phyloP scores from a whole-genome alignment of 2,113 vertebrate species.

The Indicator indicator region DNA sequence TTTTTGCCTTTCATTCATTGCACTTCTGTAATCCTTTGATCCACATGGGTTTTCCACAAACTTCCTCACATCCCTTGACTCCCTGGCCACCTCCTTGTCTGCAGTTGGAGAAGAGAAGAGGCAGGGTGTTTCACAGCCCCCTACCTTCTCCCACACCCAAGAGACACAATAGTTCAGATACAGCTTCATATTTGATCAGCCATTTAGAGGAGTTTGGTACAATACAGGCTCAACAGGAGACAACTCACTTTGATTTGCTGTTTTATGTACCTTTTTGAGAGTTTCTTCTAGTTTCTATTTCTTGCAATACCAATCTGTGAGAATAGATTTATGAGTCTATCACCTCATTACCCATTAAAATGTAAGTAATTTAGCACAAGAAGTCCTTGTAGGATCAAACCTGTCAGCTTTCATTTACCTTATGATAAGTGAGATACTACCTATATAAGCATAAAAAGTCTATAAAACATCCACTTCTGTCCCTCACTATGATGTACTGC shows the following conservation, averaged over 20 bases:
- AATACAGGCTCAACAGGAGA: not conserved
- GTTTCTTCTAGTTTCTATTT: not conserved
- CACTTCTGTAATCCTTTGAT: not conserved
- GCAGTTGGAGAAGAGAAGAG: not conserved
- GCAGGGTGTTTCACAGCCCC: not conserved
- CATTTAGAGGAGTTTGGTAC: not conserved
- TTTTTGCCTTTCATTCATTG: no score
- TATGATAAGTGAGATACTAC: not conserved
- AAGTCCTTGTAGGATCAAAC: not conserved
- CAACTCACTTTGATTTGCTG: no score
- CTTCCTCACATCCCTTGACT: not conserved
- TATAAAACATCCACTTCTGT: not conserved
- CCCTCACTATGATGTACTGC: not conserved
- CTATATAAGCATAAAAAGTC: not conserved
- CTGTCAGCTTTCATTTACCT: not conserved
- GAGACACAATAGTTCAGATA: no score
- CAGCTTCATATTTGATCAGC: not conserved
- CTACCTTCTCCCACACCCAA: not conserved
- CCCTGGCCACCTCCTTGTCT: rapidly evolving
- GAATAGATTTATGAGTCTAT: not conserved
- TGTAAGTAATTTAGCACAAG: not conserved
- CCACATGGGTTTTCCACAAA: rapidly evolving
- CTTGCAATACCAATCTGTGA: not conserved
- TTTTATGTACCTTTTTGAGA: not conserved
- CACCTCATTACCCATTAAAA: not conserved